Evolutionary conservation across 2,888 invertebrate genomes (phyloP).

Genomic region (Hoplodrina ambigua): DNA sequence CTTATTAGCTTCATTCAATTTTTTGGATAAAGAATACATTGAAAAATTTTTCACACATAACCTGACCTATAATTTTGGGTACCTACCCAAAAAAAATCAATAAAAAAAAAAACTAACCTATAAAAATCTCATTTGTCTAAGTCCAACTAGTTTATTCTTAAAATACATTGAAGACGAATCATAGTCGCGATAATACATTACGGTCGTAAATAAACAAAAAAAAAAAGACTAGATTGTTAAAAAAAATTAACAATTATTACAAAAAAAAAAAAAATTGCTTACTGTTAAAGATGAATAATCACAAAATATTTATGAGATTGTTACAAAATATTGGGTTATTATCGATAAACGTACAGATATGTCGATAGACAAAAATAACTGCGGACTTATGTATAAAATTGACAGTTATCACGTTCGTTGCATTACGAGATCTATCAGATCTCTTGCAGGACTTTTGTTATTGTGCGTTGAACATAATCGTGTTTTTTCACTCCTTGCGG

Average conservation of each 20-base stretch:
- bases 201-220: constrained; percentile 78
- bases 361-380: constrained; percentile 45
- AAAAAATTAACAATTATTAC: constrained; percentile 73
- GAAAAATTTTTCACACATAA: constrained; percentile 18
- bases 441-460: too few species aligned
- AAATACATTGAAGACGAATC: constrained; percentile 67
- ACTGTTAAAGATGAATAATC: constrained; percentile 66
- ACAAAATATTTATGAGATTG: constrained; percentile 68
- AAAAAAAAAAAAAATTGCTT: constrained; percentile 69
- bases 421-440: too few species aligned
- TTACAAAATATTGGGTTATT: constrained; percentile 51
- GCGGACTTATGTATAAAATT: constrained; percentile 43
- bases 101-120: constrained; percentile 58
- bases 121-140: constrained; percentile 68
- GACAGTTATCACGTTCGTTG: too few species aligned
- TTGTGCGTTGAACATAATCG: too few species aligned
- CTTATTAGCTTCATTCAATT: constrained; percentile 11
- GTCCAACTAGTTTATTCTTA: constrained; percentile 64
- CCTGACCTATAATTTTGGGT: constrained; percentile 20
- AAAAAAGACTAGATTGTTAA: constrained; percentile 88
- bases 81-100: constrained; percentile 30
- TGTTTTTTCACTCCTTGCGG: too few species aligned
- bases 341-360: constrained; percentile 27
- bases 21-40: neutral
- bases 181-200: constrained; percentile 80